Conservation (phyloP, 2,113 vertebrate species). For the Planiliza haematocheilus region DNA sequence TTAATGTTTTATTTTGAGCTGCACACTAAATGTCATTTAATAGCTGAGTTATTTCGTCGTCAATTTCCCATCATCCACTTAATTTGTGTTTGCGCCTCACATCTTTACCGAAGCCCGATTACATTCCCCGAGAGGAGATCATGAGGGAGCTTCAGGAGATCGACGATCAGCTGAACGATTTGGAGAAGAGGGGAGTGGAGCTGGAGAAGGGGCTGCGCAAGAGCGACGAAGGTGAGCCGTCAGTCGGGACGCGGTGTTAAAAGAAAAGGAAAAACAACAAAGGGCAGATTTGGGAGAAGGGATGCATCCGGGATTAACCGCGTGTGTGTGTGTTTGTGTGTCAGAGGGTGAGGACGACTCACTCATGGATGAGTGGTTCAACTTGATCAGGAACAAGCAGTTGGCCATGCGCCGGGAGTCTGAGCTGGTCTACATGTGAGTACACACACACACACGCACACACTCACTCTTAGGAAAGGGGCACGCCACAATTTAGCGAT, state of each 20-base stretch:
- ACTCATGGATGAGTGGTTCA: slow-evolving; percentile 92
- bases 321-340: slow-evolving; percentile 32
- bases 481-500: slow-evolving; percentile 58
- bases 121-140: slow-evolving; percentile 87
- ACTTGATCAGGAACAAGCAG: slow-evolving; percentile 94
- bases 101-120: slow-evolving; percentile 80
- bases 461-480: slow-evolving; percentile 34
- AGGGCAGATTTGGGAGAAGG: neutral
- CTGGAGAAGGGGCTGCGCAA: slow-evolving; percentile 89
- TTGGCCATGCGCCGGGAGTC: slow-evolving; percentile 92
- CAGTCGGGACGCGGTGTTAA: neutral
- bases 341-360: slow-evolving; percentile 89
- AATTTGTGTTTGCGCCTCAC: slow-evolving; percentile 17
- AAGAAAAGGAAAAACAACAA: neutral
- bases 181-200: slow-evolving; percentile 90
- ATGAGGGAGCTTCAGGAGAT: slow-evolving; percentile 86
- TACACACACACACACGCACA: slow-evolving; percentile 22
- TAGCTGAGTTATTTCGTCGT: neutral
- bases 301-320: slow-evolving; percentile 11
- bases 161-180: slow-evolving; percentile 84
- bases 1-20: no score
- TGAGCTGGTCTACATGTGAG: slow-evolving; percentile 83
- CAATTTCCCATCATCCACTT: neutral
- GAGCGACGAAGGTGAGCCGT: slow-evolving; percentile 88
- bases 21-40: no score